A percentile compares a stretch with the other conserved stretches of the same genome.
These are phyloP conservation scores for Meda fulgida DNA, from an alignment of 2,797 vertebrate genomes.

Conservation along the genomic window DNA sequence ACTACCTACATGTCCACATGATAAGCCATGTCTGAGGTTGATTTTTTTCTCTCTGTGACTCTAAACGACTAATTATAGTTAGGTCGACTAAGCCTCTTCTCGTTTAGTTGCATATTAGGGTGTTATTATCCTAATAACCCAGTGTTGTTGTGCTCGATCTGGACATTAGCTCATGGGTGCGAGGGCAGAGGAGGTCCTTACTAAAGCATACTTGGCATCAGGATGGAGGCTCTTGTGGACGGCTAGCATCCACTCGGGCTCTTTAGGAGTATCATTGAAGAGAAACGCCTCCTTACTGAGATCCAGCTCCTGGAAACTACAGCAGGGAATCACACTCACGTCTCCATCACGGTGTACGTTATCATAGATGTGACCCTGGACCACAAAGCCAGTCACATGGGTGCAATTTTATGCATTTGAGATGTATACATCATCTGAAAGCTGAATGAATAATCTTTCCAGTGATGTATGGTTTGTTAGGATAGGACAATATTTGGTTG, in stretches of 20 bases:
- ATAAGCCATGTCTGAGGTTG: not conserved
- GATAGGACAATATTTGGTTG: too few relatives aligned
- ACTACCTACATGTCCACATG: not conserved
- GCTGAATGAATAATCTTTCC: too few relatives aligned
- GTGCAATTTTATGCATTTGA: too few relatives aligned
- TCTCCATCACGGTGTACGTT: not conserved
- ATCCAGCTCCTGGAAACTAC: conserved; percentile 97
- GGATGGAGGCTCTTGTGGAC: conserved; percentile 90
- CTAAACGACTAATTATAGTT: not conserved
- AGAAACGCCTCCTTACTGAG: conserved; percentile 98
- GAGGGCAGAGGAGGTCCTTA: conserved; percentile 71
- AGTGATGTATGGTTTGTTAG: too few relatives aligned
- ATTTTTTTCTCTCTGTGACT: not conserved
- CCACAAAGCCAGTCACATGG: too few relatives aligned
- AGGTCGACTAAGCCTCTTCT: not conserved
- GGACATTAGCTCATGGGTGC: not conserved
- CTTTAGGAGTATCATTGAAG: conserved; percentile 95
- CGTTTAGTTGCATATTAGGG: not conserved
- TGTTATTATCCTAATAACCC: not conserved
- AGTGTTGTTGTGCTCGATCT: not conserved
- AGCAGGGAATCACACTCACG: not conserved
- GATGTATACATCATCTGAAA: too few relatives aligned
- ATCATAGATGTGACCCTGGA: not conserved
- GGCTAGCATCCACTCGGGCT: conserved; percentile 94
- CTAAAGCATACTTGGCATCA: conserved; percentile 93